Conservation (phyloP, 2,113 vertebrate genomes). For the Ia io region DNA sequence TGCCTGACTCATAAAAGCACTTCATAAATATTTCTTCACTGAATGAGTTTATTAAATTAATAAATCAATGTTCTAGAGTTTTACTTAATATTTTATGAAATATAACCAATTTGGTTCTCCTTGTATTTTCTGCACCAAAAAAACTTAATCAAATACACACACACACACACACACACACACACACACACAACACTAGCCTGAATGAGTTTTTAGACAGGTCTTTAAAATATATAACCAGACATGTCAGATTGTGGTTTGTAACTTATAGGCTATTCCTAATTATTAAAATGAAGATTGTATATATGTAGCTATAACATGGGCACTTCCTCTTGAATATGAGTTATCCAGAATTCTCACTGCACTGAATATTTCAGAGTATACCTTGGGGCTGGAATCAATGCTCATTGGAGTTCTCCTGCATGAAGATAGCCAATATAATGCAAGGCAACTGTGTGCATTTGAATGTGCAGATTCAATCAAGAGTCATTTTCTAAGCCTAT, state of each 20-base stretch:
- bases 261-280: background rate
- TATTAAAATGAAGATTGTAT: conserved; percentile 5
- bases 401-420: background rate
- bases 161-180: background rate
- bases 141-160: background rate
- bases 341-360: background rate
- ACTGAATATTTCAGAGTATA: background rate
- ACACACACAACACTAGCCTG: background rate
- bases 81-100: conserved; percentile 42
- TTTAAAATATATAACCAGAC: conserved; percentile 5
- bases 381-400: background rate
- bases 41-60: background rate
- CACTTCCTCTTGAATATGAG: background rate
- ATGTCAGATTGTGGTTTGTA: background rate
- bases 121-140: background rate
- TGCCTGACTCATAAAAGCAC: background rate
- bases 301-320: background rate
- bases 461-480: background rate
- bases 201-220: background rate
- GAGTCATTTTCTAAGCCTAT: background rate
- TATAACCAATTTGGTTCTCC: background rate
- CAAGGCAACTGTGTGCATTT: background rate
- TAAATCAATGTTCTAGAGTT: background rate
- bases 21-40: conserved; percentile 6
- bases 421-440: background rate